Base-by-base conservation (phyloP, 2,113 vertebrate genomes). In the Potamarius usumacintae region DNA sequence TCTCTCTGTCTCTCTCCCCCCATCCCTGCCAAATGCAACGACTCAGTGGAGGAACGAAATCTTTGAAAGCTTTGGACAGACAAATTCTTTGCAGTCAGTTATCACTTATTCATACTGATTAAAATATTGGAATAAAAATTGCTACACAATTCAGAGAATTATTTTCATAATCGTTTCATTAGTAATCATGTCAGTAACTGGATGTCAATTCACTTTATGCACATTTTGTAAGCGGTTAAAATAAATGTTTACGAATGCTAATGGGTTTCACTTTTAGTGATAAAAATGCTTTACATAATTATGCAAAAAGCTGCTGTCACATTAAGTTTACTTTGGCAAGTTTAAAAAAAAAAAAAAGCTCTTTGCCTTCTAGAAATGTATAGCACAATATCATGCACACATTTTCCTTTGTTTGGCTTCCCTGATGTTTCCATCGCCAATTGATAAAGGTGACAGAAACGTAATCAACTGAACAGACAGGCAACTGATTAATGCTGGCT, bases 81-180 rank as follows among this genome's bases (percentile, higher is more conserved):
- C 71, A 42, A 10, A 4, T 77, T 88, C 67, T 72, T 86, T 50
- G 15, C 82, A 88, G 65, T 65, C 72, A 30, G 58, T 65, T 69
- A 84, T 58, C 80, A 42, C 50, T 63, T 62, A 83, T 90, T 90
- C 88, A 85, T 83, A 89, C 87, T 79, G 83, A 69, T 52, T 55
- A 53, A 82, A 71, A 85, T 82, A 88, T 83, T 71, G 86, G 52
- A 82, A 76, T 25, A 87, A 89, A 90, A 89, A 87, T 30, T 88
- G 84, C 67, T 83, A 84, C 85, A 84, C 57, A 42, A 20, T 48
- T 42, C 0, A 20, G 22, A 30, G 27, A 80, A 11, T 58, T 72
- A 63, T 20, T 86, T 89, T 81, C 9, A 78, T 48, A 84, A 83
- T 85, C 34, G 27, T 42, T 83, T 77, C 74, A 79, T 91, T 82